Conservation (phyloP, 2,113 vertebrate species). For the Alethe diademata region DNA sequence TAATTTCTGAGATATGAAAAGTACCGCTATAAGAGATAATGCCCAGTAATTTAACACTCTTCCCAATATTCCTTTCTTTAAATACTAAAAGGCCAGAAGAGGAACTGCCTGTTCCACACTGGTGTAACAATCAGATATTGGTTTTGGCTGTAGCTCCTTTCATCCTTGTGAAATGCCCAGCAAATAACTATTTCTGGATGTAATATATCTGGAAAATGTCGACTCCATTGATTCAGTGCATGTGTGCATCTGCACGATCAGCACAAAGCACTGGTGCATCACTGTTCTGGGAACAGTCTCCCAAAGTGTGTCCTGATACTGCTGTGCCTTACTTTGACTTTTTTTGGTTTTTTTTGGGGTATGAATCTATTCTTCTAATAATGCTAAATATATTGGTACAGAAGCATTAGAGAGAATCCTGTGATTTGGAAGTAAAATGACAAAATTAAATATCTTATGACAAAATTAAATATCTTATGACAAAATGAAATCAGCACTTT, state of each 20-base stretch:
- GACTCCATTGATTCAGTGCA: neutral
- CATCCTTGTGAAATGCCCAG: neutral
- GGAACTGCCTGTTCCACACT: neutral
- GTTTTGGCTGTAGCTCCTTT: neutral
- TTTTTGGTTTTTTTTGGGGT: too few relatives aligned
- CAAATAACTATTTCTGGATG: neutral
- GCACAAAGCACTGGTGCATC: neutral
- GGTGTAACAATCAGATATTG: neutral
- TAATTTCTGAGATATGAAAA: neutral
- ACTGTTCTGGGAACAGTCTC: neutral
- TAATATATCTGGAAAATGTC: neutral
- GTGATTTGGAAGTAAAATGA: constrained; percentile 5
- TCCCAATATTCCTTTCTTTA: neutral
- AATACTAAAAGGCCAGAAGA: neutral
- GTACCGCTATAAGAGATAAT: neutral
- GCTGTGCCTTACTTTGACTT: neutral
- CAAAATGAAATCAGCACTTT: neutral
- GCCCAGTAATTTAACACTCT: neutral
- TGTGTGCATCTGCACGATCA: neutral
- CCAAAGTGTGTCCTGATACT: neutral
- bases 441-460: neutral
- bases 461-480: neutral
- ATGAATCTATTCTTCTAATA: neutral
- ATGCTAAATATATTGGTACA: neutral
- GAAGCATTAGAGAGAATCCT: neutral